Percentiles rank a stretch among this genome's conserved stretches.
These are phyloP conservation scores for Gobio gobio DNA, from an alignment of 2,113 vertebrate genomes.

Conservation along the genomic window DNA sequence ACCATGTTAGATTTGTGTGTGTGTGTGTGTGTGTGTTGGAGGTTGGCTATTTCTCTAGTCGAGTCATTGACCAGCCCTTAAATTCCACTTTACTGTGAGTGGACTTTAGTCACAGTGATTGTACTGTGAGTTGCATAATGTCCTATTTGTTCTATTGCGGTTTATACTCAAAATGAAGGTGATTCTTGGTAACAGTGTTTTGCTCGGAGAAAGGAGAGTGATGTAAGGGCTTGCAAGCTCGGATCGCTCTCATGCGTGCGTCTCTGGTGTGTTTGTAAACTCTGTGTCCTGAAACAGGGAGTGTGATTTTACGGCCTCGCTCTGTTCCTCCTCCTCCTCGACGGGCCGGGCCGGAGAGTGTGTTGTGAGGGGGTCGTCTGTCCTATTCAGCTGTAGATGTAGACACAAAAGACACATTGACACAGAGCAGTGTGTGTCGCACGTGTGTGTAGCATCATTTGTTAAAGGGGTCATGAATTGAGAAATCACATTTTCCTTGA, in stretches of 20 bases:
- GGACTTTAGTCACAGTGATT: slow-evolving; percentile 21
- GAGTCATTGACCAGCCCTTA: background rate
- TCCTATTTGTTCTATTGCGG: background rate
- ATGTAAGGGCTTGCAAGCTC: background rate
- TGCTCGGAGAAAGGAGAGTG: background rate
- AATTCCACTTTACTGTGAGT: background rate
- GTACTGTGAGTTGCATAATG: slow-evolving; percentile 9
- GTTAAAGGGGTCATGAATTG: background rate
- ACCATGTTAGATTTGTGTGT: no score
- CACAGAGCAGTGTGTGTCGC: background rate
- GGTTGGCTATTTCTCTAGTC: background rate
- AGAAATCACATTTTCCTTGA: no score
- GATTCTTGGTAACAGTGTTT: background rate
- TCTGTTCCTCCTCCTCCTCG: background rate
- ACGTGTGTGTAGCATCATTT: background rate
- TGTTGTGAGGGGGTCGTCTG: slow-evolving; percentile 1
- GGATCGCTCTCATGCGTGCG: background rate
- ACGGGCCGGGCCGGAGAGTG: background rate
- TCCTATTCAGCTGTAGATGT: slow-evolving; percentile 19
- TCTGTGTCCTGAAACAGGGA: background rate
- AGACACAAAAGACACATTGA: slow-evolving; percentile 28
- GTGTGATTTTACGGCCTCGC: background rate
- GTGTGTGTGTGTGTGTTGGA: background rate
- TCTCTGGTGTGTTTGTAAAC: background rate
- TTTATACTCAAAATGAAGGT: background rate